Conservation (phyloP, 2,797 vertebrate species). For the Rhinoraja longicauda region DNA sequence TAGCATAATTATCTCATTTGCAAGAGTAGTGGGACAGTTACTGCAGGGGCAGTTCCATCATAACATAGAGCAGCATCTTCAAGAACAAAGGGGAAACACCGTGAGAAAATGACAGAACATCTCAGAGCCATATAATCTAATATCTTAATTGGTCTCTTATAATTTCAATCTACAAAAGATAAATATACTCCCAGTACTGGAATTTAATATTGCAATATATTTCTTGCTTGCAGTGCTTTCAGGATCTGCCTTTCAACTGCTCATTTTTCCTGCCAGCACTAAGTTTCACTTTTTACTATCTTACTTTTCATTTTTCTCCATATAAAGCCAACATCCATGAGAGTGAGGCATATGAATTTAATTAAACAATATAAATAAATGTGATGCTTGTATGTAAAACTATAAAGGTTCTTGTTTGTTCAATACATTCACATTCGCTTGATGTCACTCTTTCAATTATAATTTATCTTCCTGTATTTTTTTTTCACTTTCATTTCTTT, state of each 20-base stretch:
- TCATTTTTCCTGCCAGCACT: not conserved
- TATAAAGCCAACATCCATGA: not conserved
- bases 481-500: slow-evolving; percentile 15
- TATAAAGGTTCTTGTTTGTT: not conserved
- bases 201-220: not conserved
- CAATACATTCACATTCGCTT: not conserved
- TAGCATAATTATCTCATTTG: not conserved
- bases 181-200: not conserved
- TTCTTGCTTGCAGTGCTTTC: not conserved
- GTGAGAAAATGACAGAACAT: not conserved
- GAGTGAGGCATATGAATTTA: not conserved
- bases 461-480: slow-evolving; percentile 31
- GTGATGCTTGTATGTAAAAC: not conserved
- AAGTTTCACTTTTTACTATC: not conserved
- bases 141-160: not conserved
- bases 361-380: slow-evolving; percentile 17
- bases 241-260: not conserved
- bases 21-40: not conserved
- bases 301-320: not conserved
- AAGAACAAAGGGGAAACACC: not conserved
- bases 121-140: not conserved
- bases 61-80: no score
- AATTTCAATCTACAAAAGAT: not conserved
- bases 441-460: not conserved
- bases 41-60: no score